Conservation (phyloP, 2,113 vertebrate genomes). For the Cariama cristata region DNA sequence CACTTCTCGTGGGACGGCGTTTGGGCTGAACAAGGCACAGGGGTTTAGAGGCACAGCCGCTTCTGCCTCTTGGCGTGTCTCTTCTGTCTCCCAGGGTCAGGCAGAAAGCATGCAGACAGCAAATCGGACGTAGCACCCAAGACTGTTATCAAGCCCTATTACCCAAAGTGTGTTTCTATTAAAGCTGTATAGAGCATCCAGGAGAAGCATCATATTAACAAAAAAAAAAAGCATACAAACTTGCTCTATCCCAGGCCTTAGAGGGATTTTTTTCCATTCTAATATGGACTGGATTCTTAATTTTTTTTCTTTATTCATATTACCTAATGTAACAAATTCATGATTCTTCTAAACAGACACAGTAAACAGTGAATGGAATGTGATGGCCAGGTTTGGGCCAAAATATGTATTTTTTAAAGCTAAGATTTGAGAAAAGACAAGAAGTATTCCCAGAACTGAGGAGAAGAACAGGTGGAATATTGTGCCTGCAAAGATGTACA, state of each 20-base stretch:
- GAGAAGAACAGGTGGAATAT: not conserved
- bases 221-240: not conserved
- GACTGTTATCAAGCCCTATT: not conserved
- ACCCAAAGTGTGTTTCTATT: not conserved
- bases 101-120: not conserved
- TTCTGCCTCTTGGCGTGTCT: not conserved
- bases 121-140: not conserved
- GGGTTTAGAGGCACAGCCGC: not conserved
- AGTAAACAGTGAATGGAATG: not conserved
- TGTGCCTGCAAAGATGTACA: not conserved
- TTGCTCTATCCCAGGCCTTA: not conserved
- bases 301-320: not conserved
- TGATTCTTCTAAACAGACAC: not conserved
- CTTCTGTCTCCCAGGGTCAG: not conserved
- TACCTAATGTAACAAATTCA: not conserved
- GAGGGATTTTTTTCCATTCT: not conserved
- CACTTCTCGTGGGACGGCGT: fast-evolving
- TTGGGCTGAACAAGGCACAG: not conserved
- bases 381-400: not conserved
- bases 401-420: not conserved
- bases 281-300: not conserved
- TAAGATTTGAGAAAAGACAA: not conserved
- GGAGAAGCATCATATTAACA: not conserved
- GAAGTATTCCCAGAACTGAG: not conserved
- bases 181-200: not conserved